Base-by-base conservation (phyloP, 2,888 invertebrate genomes). In the Lissonota sp. region DNA sequence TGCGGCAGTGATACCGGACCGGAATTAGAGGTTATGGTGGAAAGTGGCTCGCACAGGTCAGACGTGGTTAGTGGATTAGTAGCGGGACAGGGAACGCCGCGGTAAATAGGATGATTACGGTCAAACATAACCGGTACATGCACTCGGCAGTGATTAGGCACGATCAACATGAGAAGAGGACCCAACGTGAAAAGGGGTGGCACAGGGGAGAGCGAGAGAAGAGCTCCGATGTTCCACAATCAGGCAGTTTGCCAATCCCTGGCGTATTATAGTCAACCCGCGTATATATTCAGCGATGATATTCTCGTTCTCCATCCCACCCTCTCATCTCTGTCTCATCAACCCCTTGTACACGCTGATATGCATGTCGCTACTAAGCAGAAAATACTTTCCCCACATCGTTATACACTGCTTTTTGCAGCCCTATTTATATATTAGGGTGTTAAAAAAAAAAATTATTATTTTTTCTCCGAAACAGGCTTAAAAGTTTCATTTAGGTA, bases 81-180 rank as follows among this genome's bases (percentile, higher is more conserved):
- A 79, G 75, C 66, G 67, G 82, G 82, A 79, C 75, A 79, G 71
- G 26, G 74, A 75, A 82, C 77, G 26, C 73, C 70, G 82, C 75
- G 71, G 79, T 79, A 82, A 82, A 82, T 82, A 82, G 79, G 82
- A 46, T 82, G 71, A 82, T 82, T 82, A 82, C 79, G 79, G 79
- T 82, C 82, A 82, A 82, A 82, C 79, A 82, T 82, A 79, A 82
- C 82, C 79, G 66, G 82, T 71, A 79, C 75, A 82, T 82, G 79
- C 67, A 75, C 71, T 71, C 62, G 67, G 63, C 67, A 79, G 42
- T 82, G 79, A 79, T 82, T 82, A 82, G 71, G 71, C 67, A 79
- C 46, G 82, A 82, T 82, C 82, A 82, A 82, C 78, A 75, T 57
- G 67, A 71, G 67, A 71, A 72, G 60, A 70, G 70, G 66, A 26